These are phyloP conservation scores for Ctenosaura bakeri DNA, from an alignment of 2,797 vertebrate species.

Conservation along the genomic window DNA sequence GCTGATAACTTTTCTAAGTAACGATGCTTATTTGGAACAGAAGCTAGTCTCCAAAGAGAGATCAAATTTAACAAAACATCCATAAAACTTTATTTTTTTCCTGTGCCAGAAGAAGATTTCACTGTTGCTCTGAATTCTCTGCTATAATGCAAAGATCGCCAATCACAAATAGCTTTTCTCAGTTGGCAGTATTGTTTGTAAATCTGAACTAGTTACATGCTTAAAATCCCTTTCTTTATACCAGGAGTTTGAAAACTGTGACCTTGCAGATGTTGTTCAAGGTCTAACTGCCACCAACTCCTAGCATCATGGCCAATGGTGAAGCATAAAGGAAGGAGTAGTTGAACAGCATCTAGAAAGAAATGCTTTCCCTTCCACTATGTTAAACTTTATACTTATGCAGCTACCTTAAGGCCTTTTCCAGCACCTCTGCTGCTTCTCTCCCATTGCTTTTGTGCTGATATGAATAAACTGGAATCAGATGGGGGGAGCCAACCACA, in stretches of 20 bases:
- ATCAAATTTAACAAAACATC: constrained; percentile 44
- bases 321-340: neutral
- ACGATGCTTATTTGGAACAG: constrained; percentile 46
- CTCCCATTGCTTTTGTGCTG: neutral
- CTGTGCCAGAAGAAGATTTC: constrained; percentile 51
- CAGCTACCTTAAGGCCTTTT: neutral
- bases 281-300: neutral
- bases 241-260: neutral
- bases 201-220: neutral
- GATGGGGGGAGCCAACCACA: neutral
- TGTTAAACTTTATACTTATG: neutral
- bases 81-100: constrained; percentile 27
- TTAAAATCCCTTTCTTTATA: neutral
- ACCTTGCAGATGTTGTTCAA: neutral
- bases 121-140: neutral
- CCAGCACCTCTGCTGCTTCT: neutral
- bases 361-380: neutral
- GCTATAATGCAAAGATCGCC: neutral
- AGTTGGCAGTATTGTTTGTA: neutral
- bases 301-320: neutral
- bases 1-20: constrained; percentile 70
- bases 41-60: constrained; percentile 51
- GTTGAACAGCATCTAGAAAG: neutral
- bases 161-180: neutral
- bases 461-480: neutral